Evolutionary conservation across 2,797 vertebrate genomes (phyloP).

Genomic region (Scolopax bukidnonensis): DNA sequence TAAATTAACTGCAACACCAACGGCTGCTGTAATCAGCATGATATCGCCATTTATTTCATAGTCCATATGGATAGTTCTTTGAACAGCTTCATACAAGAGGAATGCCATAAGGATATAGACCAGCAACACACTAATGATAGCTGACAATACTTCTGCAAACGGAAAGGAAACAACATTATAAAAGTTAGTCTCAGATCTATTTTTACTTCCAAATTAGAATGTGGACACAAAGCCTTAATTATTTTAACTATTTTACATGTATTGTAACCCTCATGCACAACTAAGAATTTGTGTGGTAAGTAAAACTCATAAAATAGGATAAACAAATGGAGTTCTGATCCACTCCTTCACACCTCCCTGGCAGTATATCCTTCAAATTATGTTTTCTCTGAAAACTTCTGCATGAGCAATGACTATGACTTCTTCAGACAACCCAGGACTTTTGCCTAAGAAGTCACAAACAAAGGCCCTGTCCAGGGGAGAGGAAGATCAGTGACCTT

Average conservation of each 20-base stretch:
- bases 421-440: neutral
- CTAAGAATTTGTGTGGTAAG: neutral
- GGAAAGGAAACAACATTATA: constrained; percentile 51
- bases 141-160: constrained; percentile 91
- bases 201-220: neutral
- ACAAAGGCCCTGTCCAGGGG: neutral
- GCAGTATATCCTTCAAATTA: neutral
- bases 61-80: constrained; percentile 92
- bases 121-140: constrained; percentile 91
- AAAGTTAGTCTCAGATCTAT: neutral
- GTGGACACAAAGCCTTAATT: neutral
- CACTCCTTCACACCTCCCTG: neutral
- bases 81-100: constrained; percentile 92
- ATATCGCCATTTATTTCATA: constrained; percentile 95
- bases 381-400: neutral
- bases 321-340: neutral
- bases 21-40: constrained; percentile 97
- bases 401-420: neutral
- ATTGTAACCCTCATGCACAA: neutral
- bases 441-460: neutral
- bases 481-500: neutral
- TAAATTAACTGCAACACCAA: constrained; percentile 95
- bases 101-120: constrained; percentile 92
- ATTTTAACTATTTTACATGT: neutral
- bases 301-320: neutral